Percentiles rank a stretch among this genome's conserved stretches.
Conservation (phyloP, 1,140 invertebrate species). For the Anastrepha ludens region DNA sequence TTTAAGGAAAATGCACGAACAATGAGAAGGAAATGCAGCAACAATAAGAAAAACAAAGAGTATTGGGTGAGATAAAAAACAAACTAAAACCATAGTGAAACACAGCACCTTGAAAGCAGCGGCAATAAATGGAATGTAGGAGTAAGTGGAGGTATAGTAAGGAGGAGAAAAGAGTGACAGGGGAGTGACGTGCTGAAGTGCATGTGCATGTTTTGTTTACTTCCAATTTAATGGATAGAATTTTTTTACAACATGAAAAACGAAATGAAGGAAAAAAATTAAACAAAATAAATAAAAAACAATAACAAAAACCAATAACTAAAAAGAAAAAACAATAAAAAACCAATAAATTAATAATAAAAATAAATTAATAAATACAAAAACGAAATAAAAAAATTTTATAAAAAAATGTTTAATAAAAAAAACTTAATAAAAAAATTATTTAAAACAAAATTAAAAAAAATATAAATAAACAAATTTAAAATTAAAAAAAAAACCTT, state of each 20-base stretch:
- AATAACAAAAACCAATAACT: neutral
- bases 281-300: neutral
- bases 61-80: neutral
- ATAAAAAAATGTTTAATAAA: neutral
- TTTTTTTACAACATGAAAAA: neutral
- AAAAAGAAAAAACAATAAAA: neutral
- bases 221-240: no score
- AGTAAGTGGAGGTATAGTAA: neutral
- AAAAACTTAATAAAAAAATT: neutral
- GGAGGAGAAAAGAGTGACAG: neutral
- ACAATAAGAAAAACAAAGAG: neutral
- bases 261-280: neutral
- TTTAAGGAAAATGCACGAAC: neutral
- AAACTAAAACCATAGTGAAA: neutral
- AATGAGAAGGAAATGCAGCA: conserved; percentile 9
- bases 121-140: no score
- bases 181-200: no score
- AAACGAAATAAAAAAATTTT: neutral
- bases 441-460: conserved; percentile 37
- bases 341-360: neutral
- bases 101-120: conserved; percentile 34
- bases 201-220: no score
- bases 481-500: neutral
- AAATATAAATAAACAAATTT: neutral
- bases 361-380: conserved; percentile 7